Percentiles rank a stretch among this genome's conserved stretches.
phyloP scores from a whole-genome alignment of 2,113 vertebrate genomes.

The Melanostigma gelatinosum region DNA sequence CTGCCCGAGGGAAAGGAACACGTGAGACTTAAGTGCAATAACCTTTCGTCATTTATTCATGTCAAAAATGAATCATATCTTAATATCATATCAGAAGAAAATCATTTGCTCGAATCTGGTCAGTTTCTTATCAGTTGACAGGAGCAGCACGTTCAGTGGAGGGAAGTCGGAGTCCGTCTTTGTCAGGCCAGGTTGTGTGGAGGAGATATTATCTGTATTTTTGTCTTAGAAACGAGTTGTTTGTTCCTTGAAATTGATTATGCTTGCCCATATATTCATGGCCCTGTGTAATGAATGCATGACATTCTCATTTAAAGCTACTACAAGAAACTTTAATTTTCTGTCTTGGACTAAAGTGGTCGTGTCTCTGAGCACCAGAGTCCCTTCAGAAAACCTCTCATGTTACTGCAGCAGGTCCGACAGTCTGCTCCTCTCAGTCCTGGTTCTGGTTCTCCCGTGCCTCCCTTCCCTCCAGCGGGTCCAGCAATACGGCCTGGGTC shows the following conservation, averaged over 20 bases:
- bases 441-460: too few relatives aligned
- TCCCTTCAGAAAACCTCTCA: too few relatives aligned
- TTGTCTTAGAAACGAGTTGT: neutral
- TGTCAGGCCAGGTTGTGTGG: too few relatives aligned
- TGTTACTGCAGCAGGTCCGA: too few relatives aligned
- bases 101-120: neutral
- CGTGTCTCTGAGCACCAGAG: too few relatives aligned
- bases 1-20: neutral
- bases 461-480: too few relatives aligned
- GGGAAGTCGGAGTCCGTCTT: neutral
- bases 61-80: neutral
- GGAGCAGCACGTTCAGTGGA: neutral
- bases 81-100: neutral
- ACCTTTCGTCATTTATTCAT: neutral
- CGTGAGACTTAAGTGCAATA: neutral
- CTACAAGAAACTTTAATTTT: too few relatives aligned
- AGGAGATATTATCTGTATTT: too few relatives aligned
- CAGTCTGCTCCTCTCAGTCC: too few relatives aligned
- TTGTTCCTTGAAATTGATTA: neutral
- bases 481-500: too few relatives aligned
- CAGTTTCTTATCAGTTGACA: neutral
- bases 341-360: too few relatives aligned
- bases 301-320: neutral
- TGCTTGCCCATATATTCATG: neutral
- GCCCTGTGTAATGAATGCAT: neutral